Base-by-base conservation (phyloP, 1,140 invertebrate species). In the Aphis gossypii region DNA sequence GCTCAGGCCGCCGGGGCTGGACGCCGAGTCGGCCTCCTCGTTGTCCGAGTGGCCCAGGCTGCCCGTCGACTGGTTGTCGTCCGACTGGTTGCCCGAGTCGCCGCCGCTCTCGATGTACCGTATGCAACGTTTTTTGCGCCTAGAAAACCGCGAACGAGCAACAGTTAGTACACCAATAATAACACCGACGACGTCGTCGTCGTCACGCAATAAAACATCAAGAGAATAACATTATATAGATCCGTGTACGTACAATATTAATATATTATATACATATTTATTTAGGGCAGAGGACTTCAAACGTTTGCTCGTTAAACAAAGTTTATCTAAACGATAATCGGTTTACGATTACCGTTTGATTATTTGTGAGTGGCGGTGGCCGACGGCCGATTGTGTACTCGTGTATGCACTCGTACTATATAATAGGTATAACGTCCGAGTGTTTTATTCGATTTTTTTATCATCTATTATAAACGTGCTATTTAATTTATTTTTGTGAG, bases 91-190 rank as follows among this genome's bases (percentile, higher is more conserved):
- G 94, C 97, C 97, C 94, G 96, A 96, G 95, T 96, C 96, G 95
- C 96, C 95, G 95, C 96, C 95, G 96, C 96, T 96, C 95, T 97
- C 96, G 97, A 98, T 97, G 96, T 99, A 99, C 94, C 98, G 97
- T 95, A 99, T 98, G 96, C 98, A 99, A 96, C 99, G 99, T 96
- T 99, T 99, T 97, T 99, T 99, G 96, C 98, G 98, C 96, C 98
- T 99, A 96, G 54, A 97, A 97, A 86, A 48, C 23, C 38, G 46
- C 2, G 44, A 95, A 94, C 89, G 94, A 76, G 94, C 94, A 94
- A 94, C 90, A 38, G n/a, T 86, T 46, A 86, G 30, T 41, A 41
- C 23, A 35, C n/a, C 5, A 20, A n/a, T 76, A 76, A 35, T 76
- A 3, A 51, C 48, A 51, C 48, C 14, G 48, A 51, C 60, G 30